Evolutionary conservation across 1,140 invertebrate species (phyloP).

Genomic region (Eubasilissa regina): DNA sequence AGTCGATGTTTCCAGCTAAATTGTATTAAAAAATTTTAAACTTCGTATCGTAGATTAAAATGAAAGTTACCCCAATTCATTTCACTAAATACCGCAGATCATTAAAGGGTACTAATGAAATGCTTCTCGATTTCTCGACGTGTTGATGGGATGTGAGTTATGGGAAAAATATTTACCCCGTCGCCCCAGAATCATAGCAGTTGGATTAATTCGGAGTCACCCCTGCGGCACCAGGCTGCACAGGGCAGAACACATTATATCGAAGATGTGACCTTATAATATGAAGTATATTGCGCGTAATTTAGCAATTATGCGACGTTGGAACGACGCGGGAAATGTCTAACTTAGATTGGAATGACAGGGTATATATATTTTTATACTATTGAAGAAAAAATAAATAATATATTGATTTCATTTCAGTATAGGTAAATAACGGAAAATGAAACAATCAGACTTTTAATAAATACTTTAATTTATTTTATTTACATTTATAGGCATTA

Average conservation of each 20-base stretch:
- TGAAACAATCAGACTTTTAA: too few species aligned
- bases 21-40: too few species aligned
- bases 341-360: too few species aligned
- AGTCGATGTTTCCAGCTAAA: too few species aligned
- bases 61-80: constrained; percentile 23
- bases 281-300: background rate
- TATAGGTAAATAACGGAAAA: too few species aligned
- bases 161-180: constrained; percentile 58
- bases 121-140: constrained; percentile 53
- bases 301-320: background rate
- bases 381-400: too few species aligned
- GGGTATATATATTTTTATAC: too few species aligned
- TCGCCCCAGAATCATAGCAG: constrained; percentile 14
- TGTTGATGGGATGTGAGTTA: constrained; percentile 60
- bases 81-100: constrained; percentile 58
- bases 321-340: too few species aligned
- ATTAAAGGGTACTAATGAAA: constrained; percentile 58
- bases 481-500: too few species aligned
- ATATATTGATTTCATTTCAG: too few species aligned
- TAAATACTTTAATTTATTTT: too few species aligned
- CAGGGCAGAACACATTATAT: constrained; percentile 26
- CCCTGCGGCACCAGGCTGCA: background rate
- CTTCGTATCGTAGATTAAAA: too few species aligned
- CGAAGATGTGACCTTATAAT: background rate
- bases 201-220: constrained; percentile 47